Base-by-base conservation (phyloP, 2,888 invertebrate species). In the Eristalis pertinax region DNA sequence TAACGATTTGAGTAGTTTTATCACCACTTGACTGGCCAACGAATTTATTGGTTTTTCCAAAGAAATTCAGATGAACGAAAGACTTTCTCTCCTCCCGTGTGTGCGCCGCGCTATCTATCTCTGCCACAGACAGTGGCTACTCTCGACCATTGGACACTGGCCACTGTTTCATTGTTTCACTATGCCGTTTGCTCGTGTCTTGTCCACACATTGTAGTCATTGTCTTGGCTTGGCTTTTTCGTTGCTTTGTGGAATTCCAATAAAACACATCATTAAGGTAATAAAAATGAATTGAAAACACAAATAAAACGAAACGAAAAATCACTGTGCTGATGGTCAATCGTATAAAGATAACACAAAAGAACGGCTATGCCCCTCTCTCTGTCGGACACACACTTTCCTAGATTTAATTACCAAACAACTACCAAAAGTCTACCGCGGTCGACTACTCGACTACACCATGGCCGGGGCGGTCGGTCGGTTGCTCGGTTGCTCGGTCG, bases 201-300 rank as follows among this genome's bases (percentile, higher is more conserved):
- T 19, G 8, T 19, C 7, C 80, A 64, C 62, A 69, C 58, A 29
- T 80, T 80, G 67, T 50, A n/a, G 26, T 19, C 7, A 19, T 50
- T 50, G 50, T 50, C 43, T 15, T n/a, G 43, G 41, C 19, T 64
- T 26, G 60, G 22, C 74, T 80, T 67, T 76, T 69, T 78, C n/a
- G 83, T 80, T 75, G 72, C 64, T 78, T 86, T 74, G 74, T 79
- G 75, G 86, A 86, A 86, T 86, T 83, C 74, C 86, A 86, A 86
- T 86, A 82, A 86, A 86, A 82, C 82, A 86, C 85, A 82, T 86
- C 85, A 86, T 86, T 86, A 86, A 83, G 78, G 78, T 60, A 79
- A 86, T 86, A 86, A 86, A 85, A 86, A 78, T 50, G 77, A 77
- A 85, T 85, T 85, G 85, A 81, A 85, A 85, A 85, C 85, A 77